Evolutionary conservation across 2,797 vertebrate species (phyloP).

Genomic region (Mormyrus hasselquistii): DNA sequence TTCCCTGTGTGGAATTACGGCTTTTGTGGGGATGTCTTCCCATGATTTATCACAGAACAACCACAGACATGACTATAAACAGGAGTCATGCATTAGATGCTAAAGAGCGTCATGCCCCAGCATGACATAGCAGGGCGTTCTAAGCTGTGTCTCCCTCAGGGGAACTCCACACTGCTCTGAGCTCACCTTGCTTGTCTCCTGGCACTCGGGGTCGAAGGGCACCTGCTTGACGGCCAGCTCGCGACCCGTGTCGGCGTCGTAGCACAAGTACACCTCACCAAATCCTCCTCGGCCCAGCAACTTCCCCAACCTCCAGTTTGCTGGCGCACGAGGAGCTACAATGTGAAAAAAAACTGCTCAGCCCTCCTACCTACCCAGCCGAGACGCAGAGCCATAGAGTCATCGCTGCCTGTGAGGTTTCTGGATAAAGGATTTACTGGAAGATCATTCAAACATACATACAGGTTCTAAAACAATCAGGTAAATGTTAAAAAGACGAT

Average conservation of each 20-base stretch:
- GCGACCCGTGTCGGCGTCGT: slow-evolving; percentile 81
- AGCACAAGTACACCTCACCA: slow-evolving; percentile 88
- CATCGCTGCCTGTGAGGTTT: slow-evolving; percentile 28
- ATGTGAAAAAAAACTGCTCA: slow-evolving; percentile 19
- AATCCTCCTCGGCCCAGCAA: slow-evolving; percentile 84
- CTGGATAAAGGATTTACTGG: slow-evolving; percentile 14
- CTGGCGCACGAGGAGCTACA: slow-evolving; percentile 78
- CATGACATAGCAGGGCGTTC: neutral
- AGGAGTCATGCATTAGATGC: neutral
- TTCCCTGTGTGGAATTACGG: neutral
- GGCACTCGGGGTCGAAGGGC: slow-evolving; percentile 82
- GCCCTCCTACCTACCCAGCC: slow-evolving; percentile 26
- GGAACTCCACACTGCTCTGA: neutral
- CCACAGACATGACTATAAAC: neutral
- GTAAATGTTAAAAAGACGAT: neutral
- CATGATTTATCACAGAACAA: neutral
- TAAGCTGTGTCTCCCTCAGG: neutral
- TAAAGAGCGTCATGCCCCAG: neutral
- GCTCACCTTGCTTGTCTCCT: slow-evolving; percentile 82
- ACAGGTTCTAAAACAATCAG: neutral
- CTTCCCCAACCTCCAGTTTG: slow-evolving; percentile 87
- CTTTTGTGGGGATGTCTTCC: neutral
- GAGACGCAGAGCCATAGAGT: slow-evolving; percentile 18
- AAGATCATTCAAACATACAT: neutral
- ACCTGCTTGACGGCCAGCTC: slow-evolving; percentile 89